phyloP scores from a whole-genome alignment of 2,113 vertebrate genomes.

The Planiliza haematocheilus region DNA sequence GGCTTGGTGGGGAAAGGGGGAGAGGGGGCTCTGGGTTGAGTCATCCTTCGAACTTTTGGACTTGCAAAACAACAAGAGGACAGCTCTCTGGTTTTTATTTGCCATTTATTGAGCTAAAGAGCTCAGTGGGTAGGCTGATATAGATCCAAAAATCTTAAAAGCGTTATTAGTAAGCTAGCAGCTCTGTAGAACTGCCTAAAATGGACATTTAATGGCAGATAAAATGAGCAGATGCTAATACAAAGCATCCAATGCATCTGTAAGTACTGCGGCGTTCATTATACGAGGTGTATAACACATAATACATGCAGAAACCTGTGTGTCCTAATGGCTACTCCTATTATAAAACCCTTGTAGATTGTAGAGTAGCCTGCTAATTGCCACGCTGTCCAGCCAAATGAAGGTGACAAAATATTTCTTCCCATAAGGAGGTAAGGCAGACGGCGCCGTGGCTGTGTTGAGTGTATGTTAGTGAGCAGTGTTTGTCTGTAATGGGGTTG shows the following conservation, averaged over 20 bases:
- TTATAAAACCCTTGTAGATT: slow-evolving; percentile 14
- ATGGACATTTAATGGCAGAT: too few relatives aligned
- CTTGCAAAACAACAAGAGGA: slow-evolving; percentile 25
- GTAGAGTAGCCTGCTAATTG: not conserved
- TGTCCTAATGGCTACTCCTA: not conserved
- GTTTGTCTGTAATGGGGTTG: slow-evolving; percentile 18
- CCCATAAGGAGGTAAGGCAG: not conserved
- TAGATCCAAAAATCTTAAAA: not conserved
- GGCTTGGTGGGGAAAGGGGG: not conserved
- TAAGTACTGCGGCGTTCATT: not conserved
- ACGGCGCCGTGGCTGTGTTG: not conserved
- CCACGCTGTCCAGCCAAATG: not conserved
- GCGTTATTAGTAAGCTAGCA: not conserved
- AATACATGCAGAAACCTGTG: not conserved
- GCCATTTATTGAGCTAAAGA: not conserved
- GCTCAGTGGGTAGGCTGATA: not conserved
- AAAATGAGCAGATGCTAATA: not conserved
- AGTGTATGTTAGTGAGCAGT: not conserved
- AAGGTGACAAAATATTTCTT: slow-evolving; percentile 12
- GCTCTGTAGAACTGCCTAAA: not conserved
- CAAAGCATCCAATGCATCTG: not conserved
- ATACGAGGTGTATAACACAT: not conserved
- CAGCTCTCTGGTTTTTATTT: not conserved
- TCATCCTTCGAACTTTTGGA: slow-evolving; percentile 53
- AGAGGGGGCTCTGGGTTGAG: slow-evolving; percentile 30